A percentile compares a stretch with the other conserved stretches of the same genome.
These are phyloP conservation scores for Eupristina koningsbergeri DNA, from an alignment of 1,140 invertebrate species.

Conservation along the genomic window DNA sequence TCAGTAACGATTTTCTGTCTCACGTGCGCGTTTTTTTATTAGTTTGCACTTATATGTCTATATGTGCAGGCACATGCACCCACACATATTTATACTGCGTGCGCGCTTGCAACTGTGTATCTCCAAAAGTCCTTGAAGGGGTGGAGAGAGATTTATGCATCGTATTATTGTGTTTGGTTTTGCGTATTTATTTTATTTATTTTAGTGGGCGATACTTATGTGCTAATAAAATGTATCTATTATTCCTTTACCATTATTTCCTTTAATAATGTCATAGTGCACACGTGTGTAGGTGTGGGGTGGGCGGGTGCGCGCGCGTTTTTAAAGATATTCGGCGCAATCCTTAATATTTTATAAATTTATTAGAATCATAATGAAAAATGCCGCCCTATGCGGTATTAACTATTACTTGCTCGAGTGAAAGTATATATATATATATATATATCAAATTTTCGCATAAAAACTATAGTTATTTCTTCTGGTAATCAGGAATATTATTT, in stretches of 20 bases:
- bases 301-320: neutral
- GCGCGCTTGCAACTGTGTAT: too few relatives aligned
- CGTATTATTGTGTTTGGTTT: neutral
- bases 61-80: neutral
- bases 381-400: too few relatives aligned
- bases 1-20: neutral
- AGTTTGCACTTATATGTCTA: neutral
- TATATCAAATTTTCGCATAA: too few relatives aligned
- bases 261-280: neutral
- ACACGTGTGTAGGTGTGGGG: too few relatives aligned
- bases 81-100: neutral
- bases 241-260: neutral
- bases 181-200: neutral
- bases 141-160: neutral
- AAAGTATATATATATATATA: too few relatives aligned
- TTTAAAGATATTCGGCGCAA: neutral
- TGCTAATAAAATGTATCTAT: neutral
- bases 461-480: too few relatives aligned
- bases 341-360: neutral
- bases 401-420: too few relatives aligned
- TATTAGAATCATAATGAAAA: too few relatives aligned
- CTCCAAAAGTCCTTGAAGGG: neutral
- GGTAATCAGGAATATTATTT: too few relatives aligned
- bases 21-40: neutral
- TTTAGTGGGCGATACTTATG: neutral